Base-by-base conservation (phyloP, 2,797 vertebrate species). In the Todus mexicanus region DNA sequence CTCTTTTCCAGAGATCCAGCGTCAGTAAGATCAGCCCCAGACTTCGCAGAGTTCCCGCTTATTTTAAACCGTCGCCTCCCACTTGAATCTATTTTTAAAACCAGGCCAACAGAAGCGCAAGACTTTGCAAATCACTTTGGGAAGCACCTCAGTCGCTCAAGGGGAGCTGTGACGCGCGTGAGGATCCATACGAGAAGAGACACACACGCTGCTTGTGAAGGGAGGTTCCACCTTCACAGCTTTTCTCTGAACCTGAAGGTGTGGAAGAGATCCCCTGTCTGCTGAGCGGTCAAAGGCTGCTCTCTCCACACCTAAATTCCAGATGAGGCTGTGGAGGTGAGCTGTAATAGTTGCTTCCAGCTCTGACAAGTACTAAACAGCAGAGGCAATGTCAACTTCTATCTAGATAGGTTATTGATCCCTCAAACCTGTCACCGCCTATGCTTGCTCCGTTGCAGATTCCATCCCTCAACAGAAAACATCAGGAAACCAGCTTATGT, bases 21-120 rank as follows among this genome's bases (percentile, higher is more conserved):
- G 45, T 37, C 50, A 47, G 3, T 12, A 54, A 54, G 27, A 79
- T 15, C 53, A 33, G 25, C 5, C 43, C 48, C 73, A 94, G 54
- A 77, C 65, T 85, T n/a, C 8, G 40, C 65, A 68, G 53, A 80
- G 33, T 11, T 92, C 72, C 73, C 72, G 56, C 27, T 47, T 38
- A 66, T 80, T 91, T 63, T 26, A 91, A 89, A 77, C 57, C 29
- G n/a, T 42, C 83, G 80, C 82, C 76, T 87, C 90, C 75, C 76
- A 80, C 57, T 5, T 59, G 27, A 31, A 66, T 64, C 73, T 91
- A 80, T 87, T 94, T 94, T 78, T 79, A 78, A 91, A 90, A 86
- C n/a, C 47, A 66, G 71, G 66, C 56, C 63, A 91, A 82, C 69
- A 91, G 25, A 77, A 88, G 64, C 9, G 6, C 61, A 71, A 84